Conservation (phyloP, 2,113 vertebrate genomes). For the Phocoena sinus region DNA sequence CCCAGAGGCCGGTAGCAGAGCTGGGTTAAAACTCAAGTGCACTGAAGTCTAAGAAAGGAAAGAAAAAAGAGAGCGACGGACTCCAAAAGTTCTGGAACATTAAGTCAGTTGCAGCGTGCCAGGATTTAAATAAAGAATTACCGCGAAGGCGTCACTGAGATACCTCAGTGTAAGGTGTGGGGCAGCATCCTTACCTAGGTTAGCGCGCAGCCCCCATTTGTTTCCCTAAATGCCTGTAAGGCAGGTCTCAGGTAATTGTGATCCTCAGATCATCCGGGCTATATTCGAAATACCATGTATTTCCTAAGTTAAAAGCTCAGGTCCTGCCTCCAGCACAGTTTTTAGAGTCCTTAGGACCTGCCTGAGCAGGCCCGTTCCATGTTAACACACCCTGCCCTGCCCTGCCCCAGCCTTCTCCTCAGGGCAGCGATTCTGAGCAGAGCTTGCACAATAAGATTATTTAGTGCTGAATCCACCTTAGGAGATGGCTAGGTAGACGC, state of each 20-base stretch:
- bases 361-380: constrained; percentile 69
- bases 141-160: background rate
- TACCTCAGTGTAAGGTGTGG: background rate
- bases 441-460: constrained; percentile 46
- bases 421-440: constrained; percentile 73
- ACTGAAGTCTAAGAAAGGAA: background rate
- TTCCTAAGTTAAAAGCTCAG: constrained; percentile 66
- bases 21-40: background rate
- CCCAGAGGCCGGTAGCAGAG: background rate
- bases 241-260: constrained; percentile 70
- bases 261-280: constrained; percentile 50
- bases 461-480: constrained; percentile 68
- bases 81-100: background rate
- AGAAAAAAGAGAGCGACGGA: background rate
- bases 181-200: background rate
- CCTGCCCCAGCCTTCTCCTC: constrained; percentile 53
- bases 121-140: background rate
- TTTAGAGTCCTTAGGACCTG: constrained; percentile 70
- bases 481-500: background rate
- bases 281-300: constrained; percentile 65
- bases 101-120: background rate
- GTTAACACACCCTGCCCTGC: constrained; percentile 18
- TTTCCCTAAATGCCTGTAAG: constrained; percentile 58
- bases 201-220: background rate
- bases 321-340: constrained; percentile 56